phyloP scores from a whole-genome alignment of 2,113 vertebrate species.

The Phaethornis superciliosus region DNA sequence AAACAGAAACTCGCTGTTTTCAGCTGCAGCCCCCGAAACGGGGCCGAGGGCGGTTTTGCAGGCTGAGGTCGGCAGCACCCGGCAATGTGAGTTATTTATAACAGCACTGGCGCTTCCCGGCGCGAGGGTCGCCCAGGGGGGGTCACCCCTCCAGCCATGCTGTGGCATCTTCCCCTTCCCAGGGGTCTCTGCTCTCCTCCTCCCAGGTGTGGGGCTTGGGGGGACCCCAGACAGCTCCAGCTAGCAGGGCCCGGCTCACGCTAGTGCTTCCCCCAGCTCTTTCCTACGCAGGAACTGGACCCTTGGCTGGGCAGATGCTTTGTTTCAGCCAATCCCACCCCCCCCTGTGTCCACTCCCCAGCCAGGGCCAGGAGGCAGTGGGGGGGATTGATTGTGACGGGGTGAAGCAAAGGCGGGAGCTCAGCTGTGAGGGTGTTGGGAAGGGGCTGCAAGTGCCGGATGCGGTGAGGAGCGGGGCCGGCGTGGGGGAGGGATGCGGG shows the following conservation, averaged over 20 bases:
- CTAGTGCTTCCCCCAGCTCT: not conserved
- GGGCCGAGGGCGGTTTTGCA: not conserved
- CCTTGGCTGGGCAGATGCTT: not conserved
- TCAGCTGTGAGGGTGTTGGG: not conserved
- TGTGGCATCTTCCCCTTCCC: not conserved
- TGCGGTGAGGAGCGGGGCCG: accelerated
- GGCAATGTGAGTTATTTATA: not conserved
- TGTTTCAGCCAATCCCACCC: not conserved
- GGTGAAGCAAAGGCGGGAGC: accelerated
- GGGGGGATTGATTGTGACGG: not conserved
- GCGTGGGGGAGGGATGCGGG: not conserved
- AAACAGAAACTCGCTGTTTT: not conserved
- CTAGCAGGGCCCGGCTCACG: not conserved
- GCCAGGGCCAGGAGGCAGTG: not conserved
- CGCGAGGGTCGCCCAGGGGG: not conserved
- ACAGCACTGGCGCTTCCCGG: not conserved
- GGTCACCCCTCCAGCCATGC: not conserved
- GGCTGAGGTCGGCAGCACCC: not conserved
- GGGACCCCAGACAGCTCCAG: accelerated
- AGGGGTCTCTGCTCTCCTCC: not conserved
- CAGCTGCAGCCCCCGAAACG: not conserved
- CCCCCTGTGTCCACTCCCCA: accelerated
- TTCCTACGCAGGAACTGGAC: conserved; percentile 40
- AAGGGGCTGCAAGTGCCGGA: not conserved
- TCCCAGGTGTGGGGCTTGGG: too few relatives aligned